Percentiles rank a stretch among this genome's conserved stretches.
These are phyloP conservation scores for Piprites chloris DNA, from an alignment of 2,113 vertebrate genomes.

Conservation along the genomic window DNA sequence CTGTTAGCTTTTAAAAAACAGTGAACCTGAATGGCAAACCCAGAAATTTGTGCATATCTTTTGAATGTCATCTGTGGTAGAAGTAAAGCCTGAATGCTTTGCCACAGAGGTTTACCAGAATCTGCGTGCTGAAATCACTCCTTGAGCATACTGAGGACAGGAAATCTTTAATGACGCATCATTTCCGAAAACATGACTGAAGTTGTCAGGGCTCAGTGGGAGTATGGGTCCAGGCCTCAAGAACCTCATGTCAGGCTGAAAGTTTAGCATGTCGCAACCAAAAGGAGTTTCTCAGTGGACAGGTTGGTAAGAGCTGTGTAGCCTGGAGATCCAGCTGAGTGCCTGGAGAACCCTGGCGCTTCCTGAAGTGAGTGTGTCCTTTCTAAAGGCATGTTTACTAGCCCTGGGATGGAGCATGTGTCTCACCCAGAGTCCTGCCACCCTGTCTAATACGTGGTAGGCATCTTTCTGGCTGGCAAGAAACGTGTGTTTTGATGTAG, in stretches of 20 bases:
- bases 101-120: not conserved
- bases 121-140: not conserved
- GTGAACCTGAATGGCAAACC: not conserved
- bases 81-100: not conserved
- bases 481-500: not conserved
- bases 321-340: not conserved
- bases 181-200: not conserved
- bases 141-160: not conserved
- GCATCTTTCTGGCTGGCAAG: not conserved
- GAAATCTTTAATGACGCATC: not conserved
- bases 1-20: not conserved
- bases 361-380: not conserved
- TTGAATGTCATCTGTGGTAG: not conserved
- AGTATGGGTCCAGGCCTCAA: not conserved
- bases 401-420: not conserved
- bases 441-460: not conserved
- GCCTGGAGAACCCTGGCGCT: not conserved
- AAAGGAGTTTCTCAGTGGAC: not conserved
- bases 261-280: not conserved
- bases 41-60: not conserved
- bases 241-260: not conserved
- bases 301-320: not conserved
- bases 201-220: not conserved
- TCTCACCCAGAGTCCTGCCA: not conserved
- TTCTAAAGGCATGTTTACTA: not conserved